Conservation (phyloP, 2,888 invertebrate species). For the Cinara cedri region DNA sequence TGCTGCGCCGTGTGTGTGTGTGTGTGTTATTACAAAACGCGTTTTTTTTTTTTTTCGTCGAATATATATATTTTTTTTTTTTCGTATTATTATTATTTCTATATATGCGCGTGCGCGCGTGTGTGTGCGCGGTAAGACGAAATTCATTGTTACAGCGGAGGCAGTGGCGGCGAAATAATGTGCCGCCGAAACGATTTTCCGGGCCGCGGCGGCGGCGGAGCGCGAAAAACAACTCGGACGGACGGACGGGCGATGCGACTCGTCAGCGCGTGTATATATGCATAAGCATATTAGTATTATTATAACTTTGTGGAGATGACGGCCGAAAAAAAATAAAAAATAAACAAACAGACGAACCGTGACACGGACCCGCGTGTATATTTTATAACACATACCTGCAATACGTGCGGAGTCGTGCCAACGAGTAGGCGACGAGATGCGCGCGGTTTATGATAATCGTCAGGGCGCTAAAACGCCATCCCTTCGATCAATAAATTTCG, state of each 20-base stretch:
- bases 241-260: neutral
- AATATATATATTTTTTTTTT: slow-evolving; percentile 11
- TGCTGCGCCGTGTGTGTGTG: neutral
- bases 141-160: slow-evolving; percentile 23
- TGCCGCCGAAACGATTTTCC: slow-evolving; percentile 28
- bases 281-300: neutral
- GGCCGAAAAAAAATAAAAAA: neutral
- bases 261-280: neutral
- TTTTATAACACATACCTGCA: no score
- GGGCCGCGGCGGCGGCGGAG: no score
- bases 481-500: no score
- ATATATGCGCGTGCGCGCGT: neutral
- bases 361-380: no score
- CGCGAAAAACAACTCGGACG: slow-evolving; percentile 3
- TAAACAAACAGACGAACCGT: neutral
- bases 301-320: neutral
- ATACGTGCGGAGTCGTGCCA: no score
- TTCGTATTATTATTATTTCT: neutral
- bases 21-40: slow-evolving; percentile 14
- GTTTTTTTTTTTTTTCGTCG: slow-evolving; percentile 5
- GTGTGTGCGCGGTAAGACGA: neutral
- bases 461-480: no score
- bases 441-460: no score
- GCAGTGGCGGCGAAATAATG: slow-evolving; percentile 8
- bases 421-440: no score